Base-by-base conservation (phyloP, 2,797 vertebrate genomes). In the Pipistrellus pygmaeus region DNA sequence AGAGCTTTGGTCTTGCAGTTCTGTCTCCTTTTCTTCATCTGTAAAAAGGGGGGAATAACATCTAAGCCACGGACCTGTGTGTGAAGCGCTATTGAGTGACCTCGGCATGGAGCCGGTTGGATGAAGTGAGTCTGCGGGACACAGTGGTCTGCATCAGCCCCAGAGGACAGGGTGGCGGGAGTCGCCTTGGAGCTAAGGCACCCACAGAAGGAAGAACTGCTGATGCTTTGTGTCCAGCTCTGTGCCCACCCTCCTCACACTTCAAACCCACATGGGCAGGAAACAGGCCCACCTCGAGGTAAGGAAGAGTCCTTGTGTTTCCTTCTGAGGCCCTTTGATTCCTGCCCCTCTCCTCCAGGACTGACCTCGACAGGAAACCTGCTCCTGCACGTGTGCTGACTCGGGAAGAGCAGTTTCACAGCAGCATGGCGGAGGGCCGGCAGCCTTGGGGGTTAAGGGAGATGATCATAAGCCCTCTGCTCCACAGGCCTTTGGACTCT, bases 311-410 rank as follows among this genome's bases (percentile, higher is more conserved):
- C 91, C 84, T 71, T 94, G 53, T 72, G 95, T 94, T 98, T 97
- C 95, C 96, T 97, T 96, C 93, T 83, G 85, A 97, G 55, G 7
- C 57, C 76, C 55, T 98, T 97, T 97, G 96, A 96, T 85, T 97
- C 91, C 78, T 96, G 72, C 76, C 89, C 62, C 4, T 64, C 94
- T 95, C 93, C 96, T 95, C 38, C 57, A 95, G 84, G 83, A 77
- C 4, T 97, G 97, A 97, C 94, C 95, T 97, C 94, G 44, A 76
- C 93, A 97, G 96, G 96, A 97, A 97, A 76, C 44, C 12, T 77
- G 53, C 96, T 92, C 93, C 92, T 93, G 76, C 68, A 75, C 81
- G 53, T 77, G 88, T 82, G 96, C 95, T 84, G 66, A 88, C 91
- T 96, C 88, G 38, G 87, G 77, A 90, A 92, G 38, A 82, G 78